Evolutionary conservation across 2,113 vertebrate species (phyloP), one percentile per base, ranked within the genome.

Genomic region (Aptenodytes patagonicus): DNA sequence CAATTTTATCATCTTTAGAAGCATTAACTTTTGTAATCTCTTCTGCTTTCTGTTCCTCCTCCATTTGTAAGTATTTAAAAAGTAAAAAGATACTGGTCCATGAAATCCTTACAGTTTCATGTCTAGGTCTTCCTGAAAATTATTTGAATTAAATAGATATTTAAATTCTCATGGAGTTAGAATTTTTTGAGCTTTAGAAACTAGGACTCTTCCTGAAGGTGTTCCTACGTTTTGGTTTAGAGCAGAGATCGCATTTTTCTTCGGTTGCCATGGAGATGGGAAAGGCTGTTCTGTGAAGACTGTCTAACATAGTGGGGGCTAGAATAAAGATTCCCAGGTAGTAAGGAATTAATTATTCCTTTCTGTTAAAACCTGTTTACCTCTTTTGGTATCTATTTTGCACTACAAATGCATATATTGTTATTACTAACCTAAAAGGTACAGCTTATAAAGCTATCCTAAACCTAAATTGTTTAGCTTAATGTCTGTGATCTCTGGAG

Each of bases 191-290:
- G 44, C 32, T 90, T 70, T 47, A 76, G 34, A 75, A 93, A 61
- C n/a, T 29, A 65, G 36, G 16, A 24, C 62, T 85, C 32, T 83
- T 89, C 34, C 24, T 91, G 80, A 81, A 65, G 51, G 46, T 66
- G 54, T 17, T 47, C 20, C 29, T 51, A 11, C 1, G 2, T 66
- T 88, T 82, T 73, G n/a, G 26, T 70, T 58, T 69, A 92, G 86
- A 83, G 46, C 49, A 87, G 84, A 93, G 58, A 81, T 77, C 0
- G 0, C 36, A 42, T 94, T 36, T 82, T 57, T 82, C 34, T 92
- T 75, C 66, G 34, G 85, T 96, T 93, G 70, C 85, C 46, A 54
- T 91, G 92, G 92, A 93, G 82, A 93, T 80, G 26, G 51, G 42
- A 70, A 88, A 83, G 71, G 54, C 46, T 11, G 2, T 83, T 90